Base-by-base conservation (phyloP, 1,140 invertebrate genomes). In the Conus betulinus region DNA sequence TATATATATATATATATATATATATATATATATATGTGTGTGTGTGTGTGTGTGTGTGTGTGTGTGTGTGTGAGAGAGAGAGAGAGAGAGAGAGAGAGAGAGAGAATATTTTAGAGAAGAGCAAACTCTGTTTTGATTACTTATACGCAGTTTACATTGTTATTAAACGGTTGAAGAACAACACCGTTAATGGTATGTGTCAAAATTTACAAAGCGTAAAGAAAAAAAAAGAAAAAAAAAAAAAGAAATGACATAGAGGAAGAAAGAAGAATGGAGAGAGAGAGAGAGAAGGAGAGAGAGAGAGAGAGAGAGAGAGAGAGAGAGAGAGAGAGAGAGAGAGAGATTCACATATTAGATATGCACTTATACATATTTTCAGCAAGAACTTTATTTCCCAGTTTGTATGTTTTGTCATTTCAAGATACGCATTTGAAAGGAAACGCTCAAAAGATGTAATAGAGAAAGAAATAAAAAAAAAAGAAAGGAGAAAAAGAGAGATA, bases 241-340 rank as follows among this genome's bases (percentile, higher is more conserved):
- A 17, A 82, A n/a, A 20, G 5, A 39, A 39, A 39, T 39, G 39
- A 39, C 39, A 39, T 1, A 3, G 3, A 39, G 39, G 0, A 39
- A 0, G 39, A 39, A 39, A 39, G 39, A 39, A 39, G 39, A 39
- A 39, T 39, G 20, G 53, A 55, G 27, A 0, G 27, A 82, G 25
- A 82, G 51, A 82, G 52, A 88, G 25, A 88, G 87, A 82, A 51
- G 57, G 53, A 82, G 78, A 88, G 78, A 82, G 52, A 57, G 51
- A 82, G 52, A 88, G 25, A 88, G 87, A 82, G 76, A 82, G 53
- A 82, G 78, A 88, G 78, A 82, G 52, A 57, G 20, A 76, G 23
- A 88, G 27, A 82, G 78, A 88, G 60, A 88, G 60, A 52, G 4
- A 82, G 20, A 67, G 76, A 78, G 27, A 78, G 17, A 60, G 74